Percentiles rank a stretch among this genome's conserved stretches.
Conservation (phyloP, 2,888 invertebrate genomes). For the Epinotia ramella region DNA sequence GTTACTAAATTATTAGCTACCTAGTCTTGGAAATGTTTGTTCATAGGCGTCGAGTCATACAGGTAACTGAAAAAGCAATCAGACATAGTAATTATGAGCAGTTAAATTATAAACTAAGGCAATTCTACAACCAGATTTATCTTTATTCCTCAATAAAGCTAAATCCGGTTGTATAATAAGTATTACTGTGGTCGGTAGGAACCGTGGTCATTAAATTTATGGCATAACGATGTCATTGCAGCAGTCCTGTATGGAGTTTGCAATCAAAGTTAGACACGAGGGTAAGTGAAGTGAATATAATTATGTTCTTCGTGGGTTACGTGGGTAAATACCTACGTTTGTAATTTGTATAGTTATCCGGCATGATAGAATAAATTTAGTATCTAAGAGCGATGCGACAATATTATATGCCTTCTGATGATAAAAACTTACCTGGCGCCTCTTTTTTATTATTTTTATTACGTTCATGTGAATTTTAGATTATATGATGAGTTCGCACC, state of each 20-base stretch:
- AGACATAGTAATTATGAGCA: slow-evolving; percentile 24
- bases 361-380: neutral
- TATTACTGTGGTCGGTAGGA: neutral
- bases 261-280: neutral
- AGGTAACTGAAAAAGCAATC: slow-evolving; percentile 22
- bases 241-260: neutral
- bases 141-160: slow-evolving; percentile 12
- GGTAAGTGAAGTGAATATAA: neutral
- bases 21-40: neutral
- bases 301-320: neutral
- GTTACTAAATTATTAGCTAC: slow-evolving; percentile 4
- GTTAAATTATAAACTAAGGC: slow-evolving; percentile 32
- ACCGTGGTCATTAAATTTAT: slow-evolving; percentile 19
- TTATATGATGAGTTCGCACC: too few relatives aligned
- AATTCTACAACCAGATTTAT: slow-evolving; percentile 28
- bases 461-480: too few relatives aligned
- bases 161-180: too few relatives aligned
- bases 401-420: neutral
- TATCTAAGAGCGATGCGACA: neutral
- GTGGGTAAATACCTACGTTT: neutral
- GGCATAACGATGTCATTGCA: slow-evolving; percentile 35
- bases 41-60: neutral
- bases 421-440: too few relatives aligned
- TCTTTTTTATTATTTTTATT: too few relatives aligned
- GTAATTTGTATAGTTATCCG: neutral